A percentile compares a stretch with the other conserved stretches of the same genome.
phyloP scores from a whole-genome alignment of 1,140 invertebrate genomes.

The Varroa destructor region DNA sequence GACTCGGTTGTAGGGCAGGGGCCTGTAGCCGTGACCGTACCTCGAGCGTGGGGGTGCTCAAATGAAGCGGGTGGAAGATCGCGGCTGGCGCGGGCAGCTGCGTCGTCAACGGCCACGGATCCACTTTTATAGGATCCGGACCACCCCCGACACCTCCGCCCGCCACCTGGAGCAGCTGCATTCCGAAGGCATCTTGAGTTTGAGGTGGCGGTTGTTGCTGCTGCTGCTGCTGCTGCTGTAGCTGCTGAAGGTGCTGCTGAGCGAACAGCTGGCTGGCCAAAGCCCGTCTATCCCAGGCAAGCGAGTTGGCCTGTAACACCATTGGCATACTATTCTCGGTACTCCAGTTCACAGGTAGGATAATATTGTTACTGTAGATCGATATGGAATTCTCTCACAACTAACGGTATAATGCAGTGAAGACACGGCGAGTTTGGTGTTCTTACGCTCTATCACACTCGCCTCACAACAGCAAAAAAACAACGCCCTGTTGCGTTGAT shows the following conservation, averaged over 20 bases:
- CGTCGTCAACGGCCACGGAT: conserved; percentile 6
- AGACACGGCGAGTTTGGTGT: too few relatives aligned
- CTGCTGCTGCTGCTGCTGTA: conserved; percentile 11
- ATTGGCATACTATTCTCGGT: conserved; percentile 13
- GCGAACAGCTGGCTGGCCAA: conserved; percentile 12
- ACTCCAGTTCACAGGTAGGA: too few relatives aligned
- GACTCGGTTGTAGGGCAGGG: not conserved
- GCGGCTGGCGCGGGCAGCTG: conserved; percentile 16
- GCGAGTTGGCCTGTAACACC: conserved; percentile 23
- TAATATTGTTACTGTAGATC: too few relatives aligned
- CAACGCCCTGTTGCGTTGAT: too few relatives aligned
- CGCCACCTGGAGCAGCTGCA: not conserved
- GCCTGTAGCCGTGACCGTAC: not conserved
- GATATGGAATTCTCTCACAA: too few relatives aligned
- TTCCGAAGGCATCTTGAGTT: conserved; percentile 22
- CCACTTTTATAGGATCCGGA: not conserved
- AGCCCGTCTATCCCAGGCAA: conserved; percentile 22
- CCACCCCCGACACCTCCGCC: too few relatives aligned
- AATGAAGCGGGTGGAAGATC: conserved; percentile 17
- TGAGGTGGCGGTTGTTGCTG: conserved; percentile 22
- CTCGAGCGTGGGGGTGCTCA: conserved; percentile 6
- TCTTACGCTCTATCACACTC: too few relatives aligned
- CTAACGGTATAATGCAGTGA: too few relatives aligned
- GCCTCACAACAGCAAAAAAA: too few relatives aligned
- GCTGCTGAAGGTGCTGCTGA: conserved; percentile 15